phyloP scores from a whole-genome alignment of 2,113 vertebrate species.

The Pogona vitticeps region DNA sequence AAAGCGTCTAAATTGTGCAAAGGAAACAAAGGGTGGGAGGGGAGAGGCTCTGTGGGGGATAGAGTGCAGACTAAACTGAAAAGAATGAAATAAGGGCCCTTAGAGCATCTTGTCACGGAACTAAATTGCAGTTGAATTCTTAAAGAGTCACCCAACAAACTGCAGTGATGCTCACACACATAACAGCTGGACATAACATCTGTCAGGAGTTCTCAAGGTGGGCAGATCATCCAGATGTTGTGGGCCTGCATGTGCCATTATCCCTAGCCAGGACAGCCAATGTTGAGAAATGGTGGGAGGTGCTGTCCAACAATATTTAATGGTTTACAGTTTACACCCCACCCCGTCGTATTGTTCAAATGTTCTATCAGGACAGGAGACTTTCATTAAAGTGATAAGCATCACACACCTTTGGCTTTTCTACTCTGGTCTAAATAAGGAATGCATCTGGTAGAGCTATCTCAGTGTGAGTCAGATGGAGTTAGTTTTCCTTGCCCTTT shows the following conservation, averaged over 20 bases:
- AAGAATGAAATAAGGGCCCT: neutral
- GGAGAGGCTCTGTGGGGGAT: conserved; percentile 2
- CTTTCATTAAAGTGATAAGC: neutral
- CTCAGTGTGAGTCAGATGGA: neutral
- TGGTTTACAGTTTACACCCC: neutral
- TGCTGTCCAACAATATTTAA: neutral
- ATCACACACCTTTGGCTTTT: neutral
- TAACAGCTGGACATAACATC: neutral
- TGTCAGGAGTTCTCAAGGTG: neutral
- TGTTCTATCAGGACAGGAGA: neutral
- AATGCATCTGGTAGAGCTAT: neutral
- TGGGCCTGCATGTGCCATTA: neutral
- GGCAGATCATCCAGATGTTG: neutral
- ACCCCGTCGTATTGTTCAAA: neutral
- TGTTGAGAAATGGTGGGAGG: neutral
- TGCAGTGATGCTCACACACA: neutral
- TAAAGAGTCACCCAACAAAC: neutral
- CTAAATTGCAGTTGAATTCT: neutral
- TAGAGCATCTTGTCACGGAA: neutral
- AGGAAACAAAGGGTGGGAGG: neutral
- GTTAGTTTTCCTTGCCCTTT: neutral
- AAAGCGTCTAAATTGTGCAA: neutral
- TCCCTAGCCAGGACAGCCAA: neutral
- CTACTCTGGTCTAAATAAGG: neutral
- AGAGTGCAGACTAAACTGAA: neutral